phyloP scores from a whole-genome alignment of 2,888 invertebrate genomes.

The Pecten maximus region DNA sequence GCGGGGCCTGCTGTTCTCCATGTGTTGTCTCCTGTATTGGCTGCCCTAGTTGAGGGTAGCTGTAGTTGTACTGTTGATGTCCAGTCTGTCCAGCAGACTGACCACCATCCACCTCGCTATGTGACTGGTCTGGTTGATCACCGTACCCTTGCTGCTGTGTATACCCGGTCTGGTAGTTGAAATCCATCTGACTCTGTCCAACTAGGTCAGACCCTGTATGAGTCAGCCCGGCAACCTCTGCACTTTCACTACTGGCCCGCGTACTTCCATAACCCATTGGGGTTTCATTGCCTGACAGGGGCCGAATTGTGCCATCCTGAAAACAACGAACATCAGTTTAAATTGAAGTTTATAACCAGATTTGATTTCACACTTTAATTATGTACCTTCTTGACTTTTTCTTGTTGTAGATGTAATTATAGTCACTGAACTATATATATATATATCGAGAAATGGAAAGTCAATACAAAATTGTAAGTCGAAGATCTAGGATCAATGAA shows the following conservation, averaged over 20 bases:
- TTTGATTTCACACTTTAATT: too few species aligned
- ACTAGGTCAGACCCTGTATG: constrained; percentile 15
- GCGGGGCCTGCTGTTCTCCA: constrained; percentile 49
- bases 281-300: constrained; percentile 74
- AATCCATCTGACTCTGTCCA: constrained; percentile 38
- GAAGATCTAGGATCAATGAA: too few species aligned
- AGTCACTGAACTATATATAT: too few species aligned
- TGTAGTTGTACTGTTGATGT: constrained; percentile 41
- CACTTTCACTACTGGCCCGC: constrained; percentile 77
- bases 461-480: too few species aligned
- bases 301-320: constrained; percentile 78
- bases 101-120: constrained; percentile 48
- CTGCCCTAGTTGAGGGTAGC: constrained; percentile 50
- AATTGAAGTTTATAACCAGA: too few species aligned
- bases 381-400: too few species aligned
- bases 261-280: constrained; percentile 72
- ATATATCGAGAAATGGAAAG: too few species aligned
- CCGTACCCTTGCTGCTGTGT: constrained; percentile 47
- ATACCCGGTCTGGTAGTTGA: constrained; percentile 39
- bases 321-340: constrained; percentile 34
- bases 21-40: constrained; percentile 51
- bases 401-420: too few species aligned
- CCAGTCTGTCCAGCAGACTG: constrained; percentile 47
- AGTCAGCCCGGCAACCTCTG: constrained; percentile 69
- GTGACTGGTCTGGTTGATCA: constrained; percentile 54